phyloP scores from a whole-genome alignment of 1,140 invertebrate species.

The Neuroterus valhalla region DNA sequence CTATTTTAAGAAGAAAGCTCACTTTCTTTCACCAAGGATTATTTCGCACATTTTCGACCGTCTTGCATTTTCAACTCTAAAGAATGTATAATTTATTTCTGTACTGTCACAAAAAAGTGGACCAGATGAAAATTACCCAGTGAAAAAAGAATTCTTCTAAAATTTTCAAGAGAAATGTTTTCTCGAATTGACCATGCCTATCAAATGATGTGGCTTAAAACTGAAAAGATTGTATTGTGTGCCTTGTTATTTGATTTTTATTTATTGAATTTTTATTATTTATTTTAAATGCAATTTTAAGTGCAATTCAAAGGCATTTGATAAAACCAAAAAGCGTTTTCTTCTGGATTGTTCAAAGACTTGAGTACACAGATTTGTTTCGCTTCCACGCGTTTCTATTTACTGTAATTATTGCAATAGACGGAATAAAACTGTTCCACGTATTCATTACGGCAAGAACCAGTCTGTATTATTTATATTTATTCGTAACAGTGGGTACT shows the following conservation, averaged over 20 bases:
- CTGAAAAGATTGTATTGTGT: not conserved
- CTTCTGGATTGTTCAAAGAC: conserved; percentile 28
- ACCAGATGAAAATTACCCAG: not conserved
- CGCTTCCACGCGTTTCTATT: conserved; percentile 33
- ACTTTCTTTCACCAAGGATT: not conserved
- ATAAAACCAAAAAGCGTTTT: conserved; percentile 26
- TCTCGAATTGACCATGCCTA: not conserved
- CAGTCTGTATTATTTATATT: conserved; percentile 42
- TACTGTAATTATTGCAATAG: not conserved
- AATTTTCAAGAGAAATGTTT: not conserved
- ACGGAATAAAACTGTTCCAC: not conserved
- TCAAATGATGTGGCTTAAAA: not conserved
- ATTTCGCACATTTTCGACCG: not conserved
- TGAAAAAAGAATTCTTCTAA: not conserved
- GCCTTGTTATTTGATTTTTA: conserved; percentile 2
- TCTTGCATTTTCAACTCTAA: not conserved
- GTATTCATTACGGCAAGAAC: conserved; percentile 36
- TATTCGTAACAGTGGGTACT: conserved; percentile 46
- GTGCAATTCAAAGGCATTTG: conserved; percentile 24
- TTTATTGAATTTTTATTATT: conserved; percentile 11
- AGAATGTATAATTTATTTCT: not conserved
- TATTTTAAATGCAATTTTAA: conserved; percentile 24
- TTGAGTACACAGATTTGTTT: conserved; percentile 38
- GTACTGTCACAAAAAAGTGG: not conserved
- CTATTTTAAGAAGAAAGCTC: not conserved